These are phyloP conservation scores for Eupithecia vulgata DNA, from an alignment of 2,888 invertebrate genomes.

Conservation along the genomic window DNA sequence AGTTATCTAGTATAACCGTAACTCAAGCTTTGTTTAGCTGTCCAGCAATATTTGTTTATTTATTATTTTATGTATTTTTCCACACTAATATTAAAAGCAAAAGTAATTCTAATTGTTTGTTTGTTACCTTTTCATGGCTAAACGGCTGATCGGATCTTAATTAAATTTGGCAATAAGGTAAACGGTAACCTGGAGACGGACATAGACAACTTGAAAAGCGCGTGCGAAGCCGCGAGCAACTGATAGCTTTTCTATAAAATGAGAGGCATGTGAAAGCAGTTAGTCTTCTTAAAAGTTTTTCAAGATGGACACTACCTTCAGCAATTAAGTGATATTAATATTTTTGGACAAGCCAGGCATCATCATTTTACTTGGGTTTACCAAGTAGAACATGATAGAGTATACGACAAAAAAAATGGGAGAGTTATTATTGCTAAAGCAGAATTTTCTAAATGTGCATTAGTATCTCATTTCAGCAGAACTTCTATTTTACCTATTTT, in stretches of 20 bases:
- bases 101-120: background rate
- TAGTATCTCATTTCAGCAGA: background rate
- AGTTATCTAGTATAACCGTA: too few relatives aligned
- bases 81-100: background rate
- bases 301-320: background rate
- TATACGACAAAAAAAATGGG: background rate
- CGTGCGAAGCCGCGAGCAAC: background rate
- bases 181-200: background rate
- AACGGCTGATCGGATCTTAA: background rate
- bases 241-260: background rate
- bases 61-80: too few relatives aligned
- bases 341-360: background rate
- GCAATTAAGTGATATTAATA: background rate
- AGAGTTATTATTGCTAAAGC: background rate
- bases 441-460: background rate
- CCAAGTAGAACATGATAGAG: background rate
- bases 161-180: background rate
- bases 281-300: background rate
- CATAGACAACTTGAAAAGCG: background rate
- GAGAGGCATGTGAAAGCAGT: background rate
- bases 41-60: too few relatives aligned
- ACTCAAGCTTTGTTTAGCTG: too few relatives aligned
- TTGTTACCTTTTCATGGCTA: background rate
- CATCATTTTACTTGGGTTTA: background rate
- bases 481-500: background rate